Percentiles rank a stretch among this genome's conserved stretches.
Conservation (phyloP, 1,140 invertebrate genomes). For the Eumaeus atala region DNA sequence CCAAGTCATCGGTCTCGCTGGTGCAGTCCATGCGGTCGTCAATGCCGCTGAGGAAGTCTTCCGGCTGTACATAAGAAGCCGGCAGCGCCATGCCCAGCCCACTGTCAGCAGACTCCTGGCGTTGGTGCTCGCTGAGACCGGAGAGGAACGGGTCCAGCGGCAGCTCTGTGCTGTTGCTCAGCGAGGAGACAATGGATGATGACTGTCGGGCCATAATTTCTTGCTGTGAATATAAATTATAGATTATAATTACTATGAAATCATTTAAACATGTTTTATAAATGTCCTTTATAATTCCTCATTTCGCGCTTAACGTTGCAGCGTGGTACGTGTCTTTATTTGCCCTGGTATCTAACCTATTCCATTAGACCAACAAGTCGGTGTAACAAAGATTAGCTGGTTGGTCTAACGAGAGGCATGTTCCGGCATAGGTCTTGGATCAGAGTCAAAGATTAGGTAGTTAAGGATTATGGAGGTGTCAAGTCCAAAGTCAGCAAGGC, state of each 20-base stretch:
- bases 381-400: too few species aligned
- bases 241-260: not conserved
- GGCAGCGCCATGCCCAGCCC: conserved; percentile 86
- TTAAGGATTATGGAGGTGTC: too few species aligned
- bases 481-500: too few species aligned
- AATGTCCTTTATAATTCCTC: too few species aligned
- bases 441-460: too few species aligned
- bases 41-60: conserved; percentile 91
- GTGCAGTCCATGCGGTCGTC: conserved; percentile 91
- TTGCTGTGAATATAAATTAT: conserved; percentile 69
- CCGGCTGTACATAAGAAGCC: conserved; percentile 89
- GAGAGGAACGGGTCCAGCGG: conserved; percentile 87
- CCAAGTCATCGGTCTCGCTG: conserved; percentile 90
- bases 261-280: too few species aligned
- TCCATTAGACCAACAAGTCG: not conserved
- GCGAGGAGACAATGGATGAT: conserved; percentile 58
- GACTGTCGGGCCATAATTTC: conserved; percentile 81
- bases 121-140: conserved; percentile 87
- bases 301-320: too few species aligned
- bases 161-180: conserved; percentile 65
- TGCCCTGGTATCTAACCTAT: not conserved
- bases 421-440: too few species aligned
- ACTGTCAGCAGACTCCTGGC: conserved; percentile 95
- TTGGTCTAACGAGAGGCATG: too few species aligned
- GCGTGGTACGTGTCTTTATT: too few species aligned